Evolutionary conservation across 2,113 vertebrate genomes (phyloP), one percentile per base, ranked within the genome.

Genomic region (Salvelinus fontinalis): DNA sequence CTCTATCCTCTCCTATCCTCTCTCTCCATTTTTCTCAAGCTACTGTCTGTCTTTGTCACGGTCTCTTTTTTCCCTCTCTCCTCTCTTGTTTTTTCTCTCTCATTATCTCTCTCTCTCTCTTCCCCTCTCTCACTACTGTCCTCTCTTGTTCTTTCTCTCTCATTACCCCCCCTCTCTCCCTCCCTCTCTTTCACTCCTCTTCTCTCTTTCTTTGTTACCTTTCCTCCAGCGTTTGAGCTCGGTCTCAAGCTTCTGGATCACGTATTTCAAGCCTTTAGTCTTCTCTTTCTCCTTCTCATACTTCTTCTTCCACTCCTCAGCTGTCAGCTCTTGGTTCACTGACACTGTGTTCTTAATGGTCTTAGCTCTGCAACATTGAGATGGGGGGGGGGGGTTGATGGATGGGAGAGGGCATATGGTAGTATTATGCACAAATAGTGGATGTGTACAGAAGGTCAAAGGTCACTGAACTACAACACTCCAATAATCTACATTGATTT

Each of bases 311-410:
- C 97, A 98, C 87, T 98, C 97, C 80, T 98, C 97, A 0, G 97
- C 97, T 0, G 97, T 99, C 85, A 99, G 91, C 84, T 99, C 97
- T 91, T 97, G 89, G 78, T 99, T 99, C 60, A 99, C 95, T 3
- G 96, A 97, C 80, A 98, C 97, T 0, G 97, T 98, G 86, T 99
- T 99, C 92, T 99, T 99, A 80, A 99, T 99, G 18, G 97, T 99
- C 92, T 99, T 99, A 1, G 97, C 97, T 86, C 97, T 99, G 84
- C 18, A 20, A 18, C 12, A 74, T 12, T 2, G 20, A 44, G 31
- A 70, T 8, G 18, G 12, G 18, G 48, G 4, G 31, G 8, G 3
- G 44, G 2, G 39, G 8, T 48, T 20, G 44, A 70, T 39, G 39
- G 34, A 48, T 57, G 70, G 22, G 57, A n/a, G 51, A 39, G 39